Percentiles rank a stretch among this genome's conserved stretches.
These are phyloP conservation scores for Daphoenositta chrysoptera DNA, from an alignment of 2,113 vertebrate genomes.

Conservation along the genomic window DNA sequence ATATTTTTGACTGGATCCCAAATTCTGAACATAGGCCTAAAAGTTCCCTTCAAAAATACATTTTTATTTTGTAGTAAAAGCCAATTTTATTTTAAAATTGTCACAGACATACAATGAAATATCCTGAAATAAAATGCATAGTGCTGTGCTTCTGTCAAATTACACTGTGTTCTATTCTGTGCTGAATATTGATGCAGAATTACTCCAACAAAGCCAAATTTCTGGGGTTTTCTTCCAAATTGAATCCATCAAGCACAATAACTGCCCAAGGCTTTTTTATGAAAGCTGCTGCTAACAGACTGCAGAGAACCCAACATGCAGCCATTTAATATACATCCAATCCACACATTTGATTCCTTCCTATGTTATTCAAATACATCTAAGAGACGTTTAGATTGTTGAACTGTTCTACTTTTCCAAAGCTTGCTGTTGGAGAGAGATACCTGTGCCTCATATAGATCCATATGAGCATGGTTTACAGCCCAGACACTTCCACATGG, in stretches of 20 bases:
- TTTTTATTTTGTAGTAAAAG: background rate
- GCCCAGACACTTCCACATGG: accelerated
- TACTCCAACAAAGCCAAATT: background rate
- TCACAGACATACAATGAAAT: background rate
- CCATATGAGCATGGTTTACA: background rate
- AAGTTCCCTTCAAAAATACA: background rate
- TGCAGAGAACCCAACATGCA: background rate
- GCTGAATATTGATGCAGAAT: background rate
- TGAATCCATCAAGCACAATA: background rate
- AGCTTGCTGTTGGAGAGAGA: background rate
- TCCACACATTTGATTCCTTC: background rate
- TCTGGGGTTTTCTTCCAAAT: background rate
- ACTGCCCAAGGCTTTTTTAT: background rate
- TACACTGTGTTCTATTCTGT: background rate
- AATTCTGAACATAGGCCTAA: background rate
- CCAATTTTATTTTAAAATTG: background rate
- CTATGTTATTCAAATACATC: background rate
- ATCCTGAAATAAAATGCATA: background rate
- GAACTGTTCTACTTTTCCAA: background rate
- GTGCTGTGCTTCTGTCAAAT: background rate
- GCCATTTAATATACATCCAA: background rate
- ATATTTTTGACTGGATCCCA: background rate
- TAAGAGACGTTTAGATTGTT: background rate
- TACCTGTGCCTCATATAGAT: background rate
- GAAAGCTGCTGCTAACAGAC: background rate